Evolutionary conservation across 2,113 vertebrate genomes (phyloP), one percentile per base, ranked within the genome.

Genomic region (Neolamprologus modestus): DNA sequence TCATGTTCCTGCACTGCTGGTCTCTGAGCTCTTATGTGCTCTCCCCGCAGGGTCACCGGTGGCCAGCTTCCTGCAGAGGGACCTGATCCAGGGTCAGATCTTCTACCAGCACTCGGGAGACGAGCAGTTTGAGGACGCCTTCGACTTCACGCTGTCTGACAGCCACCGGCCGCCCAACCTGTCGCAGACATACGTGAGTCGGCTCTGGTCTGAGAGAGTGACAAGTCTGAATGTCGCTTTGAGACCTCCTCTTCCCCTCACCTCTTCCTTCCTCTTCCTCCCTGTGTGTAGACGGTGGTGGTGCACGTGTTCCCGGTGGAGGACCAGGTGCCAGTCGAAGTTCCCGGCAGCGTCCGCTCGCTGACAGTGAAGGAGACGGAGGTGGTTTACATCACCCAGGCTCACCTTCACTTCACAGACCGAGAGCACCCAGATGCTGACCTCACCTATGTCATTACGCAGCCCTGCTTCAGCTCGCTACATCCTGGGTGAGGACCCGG

Each of bases 331-430:
- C 96, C 96, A 9, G 91, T 93, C 86, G 95, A 97, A 91, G 91
- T 92, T 8, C 21, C 91, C 2, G 96, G 93, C 80, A 95, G 92
- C 16, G 82, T 94, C 4, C 94, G 95, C 24, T 95, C 95, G 33
- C 93, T 97, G 83, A 85, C 91, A 8, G 94, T 97, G 84, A 97
- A 92, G 93, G 97, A 97, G 95, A 97, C 96, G 0, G 96, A 97
- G 45, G 94, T 97, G 84, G 94, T 94, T 80, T 88, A 94, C 76
- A 87, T 97, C 85, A 96, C 96, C 8, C 96, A 91, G 88, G 47
- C 81, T 89, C 95, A 97, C 11, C 95, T 97, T 13, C 88, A 87
- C 90, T 97, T 97, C 93, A 95, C 80, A 37, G 96, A 97, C 93
- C 83, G 87, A 5, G 96, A 97, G 26, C 92, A 96, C 28, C 96